Evolutionary conservation across 2,797 vertebrate species (phyloP), one percentile per base, ranked within the genome.

Genomic region (Oreonectes daqikongensis): DNA sequence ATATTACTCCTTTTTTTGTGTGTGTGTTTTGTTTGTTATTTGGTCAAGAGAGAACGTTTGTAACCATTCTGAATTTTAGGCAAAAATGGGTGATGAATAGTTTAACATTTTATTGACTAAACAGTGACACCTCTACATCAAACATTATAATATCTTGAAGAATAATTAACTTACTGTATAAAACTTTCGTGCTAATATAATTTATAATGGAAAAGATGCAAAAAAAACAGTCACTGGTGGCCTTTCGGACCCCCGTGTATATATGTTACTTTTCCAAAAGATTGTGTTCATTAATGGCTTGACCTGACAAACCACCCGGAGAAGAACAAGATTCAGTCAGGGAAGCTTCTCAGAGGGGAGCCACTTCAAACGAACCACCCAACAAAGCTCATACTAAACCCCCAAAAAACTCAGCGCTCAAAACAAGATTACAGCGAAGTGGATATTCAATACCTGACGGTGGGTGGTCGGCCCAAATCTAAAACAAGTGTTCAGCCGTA

Each of bases 401-500:
- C 60, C 57, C 32, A 73, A 42, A 63, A 75, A 18, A 66, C 52
- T 52, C 74, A 2, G 15, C 10, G 77, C 61, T 83, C 69, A 68
- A 82, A 73, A 44, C 24, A 75, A 83, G 81, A 83, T 67, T 72
- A 79, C 74, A 48, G 46, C 66, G 60, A 66, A 57, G 81, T 71
- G 77, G 71, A 87, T 87, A 89, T 83, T 82, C 75, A 64, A 77
- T 85, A 85, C 72, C 82, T 81, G 86, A 75, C 70, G 60, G 87
- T 91, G 91, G 93, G 90, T 90, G 91, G 91, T 88, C 92, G 85
- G 64, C 85, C 81, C 83, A 83, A 40, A 81, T 82, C 85, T 79
- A 70, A 84, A 86, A 81, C 80, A 84, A 88, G 86, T 79, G 87
- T 63, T 74, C 70, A 24, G 66, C 30, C 12, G 20, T 66, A 22